Percentiles rank a stretch among this genome's conserved stretches.
Evolutionary conservation across 2,888 invertebrate species (phyloP).

Genomic region (Rapana venosa): DNA sequence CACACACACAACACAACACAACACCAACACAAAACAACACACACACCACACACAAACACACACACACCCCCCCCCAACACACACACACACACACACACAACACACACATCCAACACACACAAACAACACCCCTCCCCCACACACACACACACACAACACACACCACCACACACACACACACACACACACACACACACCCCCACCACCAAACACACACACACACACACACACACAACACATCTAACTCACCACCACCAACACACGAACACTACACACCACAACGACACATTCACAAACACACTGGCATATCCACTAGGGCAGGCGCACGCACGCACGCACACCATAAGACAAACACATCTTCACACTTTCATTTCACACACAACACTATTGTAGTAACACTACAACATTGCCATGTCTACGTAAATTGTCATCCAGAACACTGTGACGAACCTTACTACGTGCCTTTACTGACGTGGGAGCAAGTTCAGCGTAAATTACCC

Average conservation of each 20-base stretch:
- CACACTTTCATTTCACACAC: too few relatives aligned
- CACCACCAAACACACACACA: neutral
- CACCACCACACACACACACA: neutral
- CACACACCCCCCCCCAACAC: neutral
- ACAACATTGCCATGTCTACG: too few relatives aligned
- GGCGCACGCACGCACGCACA: neutral
- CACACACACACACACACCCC: constrained; percentile 4
- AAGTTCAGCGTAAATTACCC: constrained; percentile 89
- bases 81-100: too few relatives aligned
- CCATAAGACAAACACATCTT: too few relatives aligned
- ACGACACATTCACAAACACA: neutral
- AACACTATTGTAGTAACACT: neutral
- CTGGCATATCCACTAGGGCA: neutral
- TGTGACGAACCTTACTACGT: neutral
- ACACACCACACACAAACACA: neutral
- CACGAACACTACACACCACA: neutral
- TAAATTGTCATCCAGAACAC: constrained; percentile 22
- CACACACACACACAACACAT: neutral
- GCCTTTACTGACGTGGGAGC: constrained; percentile 90
- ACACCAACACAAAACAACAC: neutral
- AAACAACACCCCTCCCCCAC: neutral
- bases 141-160: neutral
- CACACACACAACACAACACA: neutral
- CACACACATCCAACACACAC: neutral
- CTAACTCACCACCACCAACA: neutral